A percentile compares a stretch with the other conserved stretches of the same genome.
These are phyloP conservation scores for Caenorhabditis sp. DNA, from an alignment of 2,888 invertebrate genomes.

Conservation along the genomic window DNA sequence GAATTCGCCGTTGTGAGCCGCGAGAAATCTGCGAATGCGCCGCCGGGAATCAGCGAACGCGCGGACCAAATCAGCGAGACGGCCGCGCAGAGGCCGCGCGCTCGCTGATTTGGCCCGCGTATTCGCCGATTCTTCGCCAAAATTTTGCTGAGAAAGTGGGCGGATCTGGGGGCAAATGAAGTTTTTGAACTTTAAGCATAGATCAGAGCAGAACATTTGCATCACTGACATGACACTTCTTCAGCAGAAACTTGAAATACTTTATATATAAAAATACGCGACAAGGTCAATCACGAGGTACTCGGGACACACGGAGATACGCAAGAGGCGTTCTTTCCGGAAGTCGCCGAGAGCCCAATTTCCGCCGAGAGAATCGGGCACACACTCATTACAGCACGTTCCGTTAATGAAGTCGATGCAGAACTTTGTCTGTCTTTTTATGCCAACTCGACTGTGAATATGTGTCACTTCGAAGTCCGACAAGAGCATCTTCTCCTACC, in stretches of 20 bases:
- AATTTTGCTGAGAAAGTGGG: too few species aligned
- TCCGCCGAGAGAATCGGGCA: not conserved
- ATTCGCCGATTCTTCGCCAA: too few species aligned
- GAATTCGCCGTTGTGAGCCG: too few species aligned
- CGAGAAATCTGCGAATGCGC: too few species aligned
- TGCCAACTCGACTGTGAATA: slow-evolving; percentile 4
- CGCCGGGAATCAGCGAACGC: too few species aligned
- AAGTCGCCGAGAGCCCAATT: not conserved
- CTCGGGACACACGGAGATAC: not conserved
- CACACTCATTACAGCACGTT: not conserved
- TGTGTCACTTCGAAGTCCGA: not conserved
- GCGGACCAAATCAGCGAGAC: too few species aligned
- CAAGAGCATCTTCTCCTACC: not conserved
- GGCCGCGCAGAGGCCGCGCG: too few species aligned
- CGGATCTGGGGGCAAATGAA: slow-evolving; percentile 14
- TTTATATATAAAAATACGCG: not conserved
- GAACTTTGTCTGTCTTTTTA: not conserved
- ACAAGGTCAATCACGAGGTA: not conserved
- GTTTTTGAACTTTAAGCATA: not conserved
- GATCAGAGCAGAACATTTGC: not conserved
- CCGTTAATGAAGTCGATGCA: not conserved
- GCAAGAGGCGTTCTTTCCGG: not conserved
- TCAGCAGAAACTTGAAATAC: too few species aligned
- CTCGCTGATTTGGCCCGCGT: too few species aligned
- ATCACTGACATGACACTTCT: not conserved